Evolutionary conservation across 1,140 invertebrate species (phyloP), one percentile per base, ranked within the genome.

Genomic region (Steinernema khuongi): DNA sequence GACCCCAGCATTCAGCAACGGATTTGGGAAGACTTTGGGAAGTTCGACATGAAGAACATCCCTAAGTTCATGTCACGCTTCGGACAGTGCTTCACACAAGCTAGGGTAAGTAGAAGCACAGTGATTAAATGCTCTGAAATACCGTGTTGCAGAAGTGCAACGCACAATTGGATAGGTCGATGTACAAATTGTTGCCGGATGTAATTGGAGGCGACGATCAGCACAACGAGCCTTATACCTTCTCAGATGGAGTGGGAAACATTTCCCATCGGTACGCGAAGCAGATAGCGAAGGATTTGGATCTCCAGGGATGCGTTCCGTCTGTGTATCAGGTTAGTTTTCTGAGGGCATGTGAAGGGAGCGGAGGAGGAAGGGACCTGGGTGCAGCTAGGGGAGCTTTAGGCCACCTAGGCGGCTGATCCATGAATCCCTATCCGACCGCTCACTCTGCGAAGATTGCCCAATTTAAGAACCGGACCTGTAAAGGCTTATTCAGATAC

Each of bases 31-130:
- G 76, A 77, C 2, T 73, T 80, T 36, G 83, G 83, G 18, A 31
- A 80, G n/a, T 81, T 79, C 32, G 73, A 72, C 26, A 71, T 73
- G 31, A 68, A 68, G 2, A 81, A 77, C 69, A 77, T 83, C 31
- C 74, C 81, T 1, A 85, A 85, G 67, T 81, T 78, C 29, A 81
- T 85, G 76, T 78, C 83, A 17, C 68, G 83, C 29, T 73, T 85
- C 43, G 83, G 83, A 1, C 81, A 81, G 31, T 79, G 79, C 43
- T 85, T 85, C 68, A 83, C 81, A 4, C 81, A 81, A 68, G 78
- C 81, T 2, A 75, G 74, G 67, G 74, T 67, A 26, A 76, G 0
- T 31, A 11, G 18, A 43, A 41, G n/a, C n/a, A n/a, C n/a, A n/a
- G n/a, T n/a, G n/a, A n/a, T n/a, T n/a, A n/a, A 14, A 32, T 75